Evolutionary conservation across 2,888 invertebrate species (phyloP).

Genomic region (Lepidonotus clava): DNA sequence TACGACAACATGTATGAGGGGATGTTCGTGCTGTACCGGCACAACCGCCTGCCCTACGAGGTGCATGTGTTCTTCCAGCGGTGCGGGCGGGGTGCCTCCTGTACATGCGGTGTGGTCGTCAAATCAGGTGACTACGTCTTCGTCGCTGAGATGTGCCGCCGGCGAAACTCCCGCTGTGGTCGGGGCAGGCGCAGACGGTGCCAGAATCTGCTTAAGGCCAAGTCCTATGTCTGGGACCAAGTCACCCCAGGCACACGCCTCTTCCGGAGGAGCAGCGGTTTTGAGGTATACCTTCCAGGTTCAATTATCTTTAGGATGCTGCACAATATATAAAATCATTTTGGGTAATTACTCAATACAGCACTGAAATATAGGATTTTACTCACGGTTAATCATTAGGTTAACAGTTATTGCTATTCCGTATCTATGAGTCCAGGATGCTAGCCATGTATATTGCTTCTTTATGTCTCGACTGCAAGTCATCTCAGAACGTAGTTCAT

Average conservation of each 20-base stretch:
- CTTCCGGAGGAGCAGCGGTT: neutral
- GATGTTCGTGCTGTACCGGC: slow-evolving; percentile 47
- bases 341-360: too few relatives aligned
- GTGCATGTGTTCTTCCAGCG: slow-evolving; percentile 48
- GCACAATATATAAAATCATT: too few relatives aligned
- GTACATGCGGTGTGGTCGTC: slow-evolving; percentile 50
- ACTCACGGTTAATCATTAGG: too few relatives aligned
- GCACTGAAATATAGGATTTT: too few relatives aligned
- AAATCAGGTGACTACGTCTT: slow-evolving; percentile 47
- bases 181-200: neutral
- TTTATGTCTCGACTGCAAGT: too few relatives aligned
- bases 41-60: slow-evolving; percentile 25
- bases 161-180: neutral
- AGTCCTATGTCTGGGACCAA: slow-evolving; percentile 22
- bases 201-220: neutral
- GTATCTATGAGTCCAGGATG: too few relatives aligned
- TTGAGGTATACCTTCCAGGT: too few relatives aligned
- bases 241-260: neutral
- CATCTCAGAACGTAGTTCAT: too few relatives aligned
- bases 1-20: slow-evolving; percentile 48
- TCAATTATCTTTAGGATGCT: too few relatives aligned
- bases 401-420: too few relatives aligned
- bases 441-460: too few relatives aligned
- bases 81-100: neutral
- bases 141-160: slow-evolving; percentile 23